Percentiles rank a stretch among this genome's conserved stretches.
Evolutionary conservation across 2,113 vertebrate genomes (phyloP).

Genomic region (Cyanoramphus novaezelandiae): DNA sequence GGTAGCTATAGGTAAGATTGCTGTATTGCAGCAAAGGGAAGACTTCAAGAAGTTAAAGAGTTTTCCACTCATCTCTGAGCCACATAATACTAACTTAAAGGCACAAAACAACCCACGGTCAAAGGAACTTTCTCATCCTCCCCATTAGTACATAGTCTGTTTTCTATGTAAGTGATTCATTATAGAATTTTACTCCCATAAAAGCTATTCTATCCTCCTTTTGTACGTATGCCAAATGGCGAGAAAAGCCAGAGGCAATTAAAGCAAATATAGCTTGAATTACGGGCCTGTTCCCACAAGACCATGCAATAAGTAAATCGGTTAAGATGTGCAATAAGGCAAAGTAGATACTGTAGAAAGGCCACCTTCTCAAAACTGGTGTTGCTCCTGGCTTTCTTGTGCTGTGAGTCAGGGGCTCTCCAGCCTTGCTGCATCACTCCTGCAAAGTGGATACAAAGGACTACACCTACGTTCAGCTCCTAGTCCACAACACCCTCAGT

Average conservation of each 20-base stretch:
- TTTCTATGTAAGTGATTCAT: not conserved
- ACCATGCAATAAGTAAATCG: not conserved
- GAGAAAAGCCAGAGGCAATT: not conserved
- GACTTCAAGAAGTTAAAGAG: not conserved
- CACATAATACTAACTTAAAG: not conserved
- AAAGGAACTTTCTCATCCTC: not conserved
- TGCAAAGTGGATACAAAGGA: not conserved
- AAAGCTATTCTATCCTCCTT: slow-evolving; percentile 22
- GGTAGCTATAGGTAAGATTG: not conserved
- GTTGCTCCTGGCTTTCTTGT: not conserved
- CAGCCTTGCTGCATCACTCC: not conserved
- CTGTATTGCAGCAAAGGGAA: not conserved
- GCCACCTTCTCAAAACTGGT: not conserved
- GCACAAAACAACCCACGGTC: not conserved
- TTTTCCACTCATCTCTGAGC: not conserved
- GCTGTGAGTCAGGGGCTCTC: not conserved
- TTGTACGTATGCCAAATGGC: not conserved
- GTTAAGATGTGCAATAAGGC: not conserved
- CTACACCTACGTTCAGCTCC: not conserved
- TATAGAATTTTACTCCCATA: slow-evolving; percentile 30
- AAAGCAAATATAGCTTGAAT: slow-evolving; percentile 34
- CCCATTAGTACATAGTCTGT: not conserved
- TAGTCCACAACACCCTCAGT: not conserved
- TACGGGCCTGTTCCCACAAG: not conserved
- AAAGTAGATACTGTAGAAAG: not conserved